These are phyloP conservation scores for Origma solitaria DNA, from an alignment of 2,113 vertebrate species.

Conservation along the genomic window DNA sequence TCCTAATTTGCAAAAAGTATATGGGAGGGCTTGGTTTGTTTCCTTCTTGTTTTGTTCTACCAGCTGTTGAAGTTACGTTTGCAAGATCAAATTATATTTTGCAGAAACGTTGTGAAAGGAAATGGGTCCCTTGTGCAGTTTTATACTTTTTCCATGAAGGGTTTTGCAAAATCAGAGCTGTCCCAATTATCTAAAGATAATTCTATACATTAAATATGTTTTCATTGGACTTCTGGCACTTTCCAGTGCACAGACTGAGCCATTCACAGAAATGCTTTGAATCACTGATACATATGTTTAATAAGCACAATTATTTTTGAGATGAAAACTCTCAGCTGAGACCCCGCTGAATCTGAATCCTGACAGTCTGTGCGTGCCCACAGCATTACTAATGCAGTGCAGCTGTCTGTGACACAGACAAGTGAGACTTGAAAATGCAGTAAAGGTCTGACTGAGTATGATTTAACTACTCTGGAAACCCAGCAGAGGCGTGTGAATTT, in stretches of 20 bases:
- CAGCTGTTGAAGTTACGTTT: neutral
- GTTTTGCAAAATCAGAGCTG: neutral
- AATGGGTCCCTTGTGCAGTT: neutral
- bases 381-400: conserved; percentile 16
- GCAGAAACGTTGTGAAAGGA: neutral
- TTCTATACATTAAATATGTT: neutral
- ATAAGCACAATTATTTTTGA: neutral
- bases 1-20: neutral
- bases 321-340: neutral
- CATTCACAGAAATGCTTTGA: neutral
- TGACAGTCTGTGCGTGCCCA: neutral
- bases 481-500: neutral
- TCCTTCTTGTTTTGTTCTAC: neutral
- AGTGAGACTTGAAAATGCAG: conserved; percentile 13
- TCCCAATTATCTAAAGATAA: neutral
- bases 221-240: neutral
- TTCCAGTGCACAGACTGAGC: neutral
- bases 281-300: neutral
- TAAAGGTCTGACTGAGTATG: neutral
- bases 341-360: neutral
- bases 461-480: neutral
- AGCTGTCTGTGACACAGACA: conserved; percentile 5
- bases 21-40: neutral
- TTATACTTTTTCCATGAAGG: neutral
- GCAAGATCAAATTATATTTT: neutral